Conservation (phyloP, 2,888 invertebrate genomes). For the Drosophila nigritarsus region DNA sequence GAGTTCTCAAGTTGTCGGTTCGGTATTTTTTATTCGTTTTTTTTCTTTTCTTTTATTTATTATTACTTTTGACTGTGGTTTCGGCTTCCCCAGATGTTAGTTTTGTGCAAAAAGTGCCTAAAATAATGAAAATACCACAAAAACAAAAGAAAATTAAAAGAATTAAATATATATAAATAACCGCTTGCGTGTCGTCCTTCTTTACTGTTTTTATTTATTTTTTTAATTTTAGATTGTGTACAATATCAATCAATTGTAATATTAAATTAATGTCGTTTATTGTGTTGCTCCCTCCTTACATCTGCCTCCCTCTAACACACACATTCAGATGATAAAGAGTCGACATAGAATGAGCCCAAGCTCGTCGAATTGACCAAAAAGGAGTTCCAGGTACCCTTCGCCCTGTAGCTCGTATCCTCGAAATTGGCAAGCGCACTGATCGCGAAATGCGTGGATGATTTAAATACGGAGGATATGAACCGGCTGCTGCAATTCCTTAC, state of each 20-base stretch:
- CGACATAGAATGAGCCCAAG: neutral
- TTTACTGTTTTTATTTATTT: constrained; percentile 7
- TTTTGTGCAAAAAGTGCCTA: constrained; percentile 24
- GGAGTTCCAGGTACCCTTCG: constrained; percentile 85
- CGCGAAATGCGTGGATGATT: constrained; percentile 92
- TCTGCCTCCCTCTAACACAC: neutral
- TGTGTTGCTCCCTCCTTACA: constrained; percentile 25
- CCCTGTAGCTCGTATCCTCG: constrained; percentile 91
- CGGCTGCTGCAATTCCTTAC: constrained; percentile 92
- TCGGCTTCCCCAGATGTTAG: constrained; percentile 29
- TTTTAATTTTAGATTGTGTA: neutral
- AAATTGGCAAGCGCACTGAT: constrained; percentile 93
- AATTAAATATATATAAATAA: neutral
- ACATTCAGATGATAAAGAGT: constrained; percentile 19
- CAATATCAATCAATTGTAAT: constrained; percentile 1
- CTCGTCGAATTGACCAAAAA: constrained; percentile 13
- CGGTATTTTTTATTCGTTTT: neutral
- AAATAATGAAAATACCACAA: neutral
- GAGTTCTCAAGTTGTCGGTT: neutral
- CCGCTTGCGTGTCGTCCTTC: neutral
- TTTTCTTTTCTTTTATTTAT: neutral
- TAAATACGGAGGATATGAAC: constrained; percentile 91
- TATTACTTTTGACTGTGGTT: neutral
- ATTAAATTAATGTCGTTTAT: constrained; percentile 30
- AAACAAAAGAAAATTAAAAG: neutral